Conservation (phyloP, 2,797 vertebrate genomes). For the Hirundo rustica region DNA sequence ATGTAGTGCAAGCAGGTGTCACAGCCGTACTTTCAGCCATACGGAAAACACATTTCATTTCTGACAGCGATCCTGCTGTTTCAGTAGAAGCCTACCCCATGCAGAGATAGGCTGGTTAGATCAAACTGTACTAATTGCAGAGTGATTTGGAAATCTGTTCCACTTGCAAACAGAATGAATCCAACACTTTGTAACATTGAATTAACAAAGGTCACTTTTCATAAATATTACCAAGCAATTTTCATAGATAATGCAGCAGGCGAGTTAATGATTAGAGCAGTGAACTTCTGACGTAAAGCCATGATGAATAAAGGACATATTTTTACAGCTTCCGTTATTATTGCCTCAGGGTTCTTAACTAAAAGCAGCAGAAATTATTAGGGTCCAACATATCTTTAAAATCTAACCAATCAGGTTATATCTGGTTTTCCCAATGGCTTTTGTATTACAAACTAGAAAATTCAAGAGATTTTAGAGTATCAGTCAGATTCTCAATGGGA, state of each 20-base stretch:
- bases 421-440: not conserved
- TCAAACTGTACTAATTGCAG: constrained; percentile 69
- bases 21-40: not conserved
- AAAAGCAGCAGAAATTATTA: constrained; percentile 16
- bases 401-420: not conserved
- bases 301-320: constrained; percentile 11
- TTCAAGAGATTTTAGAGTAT: not conserved
- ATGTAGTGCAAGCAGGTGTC: constrained; percentile 63
- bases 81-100: constrained; percentile 54
- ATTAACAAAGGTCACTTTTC: constrained; percentile 68
- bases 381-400: not conserved
- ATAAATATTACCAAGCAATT: constrained; percentile 67
- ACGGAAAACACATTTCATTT: constrained; percentile 51
- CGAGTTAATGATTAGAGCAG: constrained; percentile 60
- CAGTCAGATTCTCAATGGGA: not conserved
- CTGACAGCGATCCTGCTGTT: constrained; percentile 54
- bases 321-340: constrained; percentile 30
- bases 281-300: constrained; percentile 44
- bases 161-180: constrained; percentile 58
- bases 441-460: not conserved
- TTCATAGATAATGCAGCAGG: constrained; percentile 51
- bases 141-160: constrained; percentile 64
- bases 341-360: constrained; percentile 18
- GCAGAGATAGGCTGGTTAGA: constrained; percentile 61
- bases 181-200: constrained; percentile 51